phyloP scores from a whole-genome alignment of 1,140 invertebrate species.

The Eumaeus atala region DNA sequence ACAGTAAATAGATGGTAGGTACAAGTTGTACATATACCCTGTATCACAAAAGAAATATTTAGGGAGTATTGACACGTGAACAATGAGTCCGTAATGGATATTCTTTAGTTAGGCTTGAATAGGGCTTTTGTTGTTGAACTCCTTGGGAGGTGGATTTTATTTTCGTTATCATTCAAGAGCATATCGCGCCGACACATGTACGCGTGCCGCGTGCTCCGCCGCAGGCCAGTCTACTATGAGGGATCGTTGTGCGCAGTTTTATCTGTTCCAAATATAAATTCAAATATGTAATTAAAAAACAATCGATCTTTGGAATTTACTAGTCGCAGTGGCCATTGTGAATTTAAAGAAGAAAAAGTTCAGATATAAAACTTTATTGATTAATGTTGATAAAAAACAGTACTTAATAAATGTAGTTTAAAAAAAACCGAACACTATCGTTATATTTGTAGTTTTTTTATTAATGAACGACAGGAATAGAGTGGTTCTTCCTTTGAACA shows the following conservation, averaged over 20 bases:
- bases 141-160: slow-evolving; percentile 61
- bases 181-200: slow-evolving; percentile 48
- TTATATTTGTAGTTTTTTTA: not conserved
- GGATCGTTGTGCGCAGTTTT: slow-evolving; percentile 53
- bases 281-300: not conserved
- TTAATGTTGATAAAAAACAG: too few relatives aligned
- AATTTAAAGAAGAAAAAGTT: too few relatives aligned
- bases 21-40: too few relatives aligned
- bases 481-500: slow-evolving; percentile 38
- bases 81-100: too few relatives aligned
- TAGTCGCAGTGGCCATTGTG: too few relatives aligned
- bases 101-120: not conserved
- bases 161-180: slow-evolving; percentile 64
- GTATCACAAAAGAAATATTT: too few relatives aligned
- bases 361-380: too few relatives aligned
- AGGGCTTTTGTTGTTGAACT: slow-evolving; percentile 37
- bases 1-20: too few relatives aligned
- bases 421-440: too few relatives aligned
- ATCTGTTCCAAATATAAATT: slow-evolving; percentile 29
- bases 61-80: too few relatives aligned
- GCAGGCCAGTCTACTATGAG: slow-evolving; percentile 47
- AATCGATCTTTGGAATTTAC: too few relatives aligned
- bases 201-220: slow-evolving; percentile 41
- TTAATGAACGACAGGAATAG: not conserved
- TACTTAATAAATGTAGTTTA: too few relatives aligned